A percentile compares a stretch with the other conserved stretches of the same genome.
Conservation (phyloP, 2,113 vertebrate species). For the Isichthys henryi region DNA sequence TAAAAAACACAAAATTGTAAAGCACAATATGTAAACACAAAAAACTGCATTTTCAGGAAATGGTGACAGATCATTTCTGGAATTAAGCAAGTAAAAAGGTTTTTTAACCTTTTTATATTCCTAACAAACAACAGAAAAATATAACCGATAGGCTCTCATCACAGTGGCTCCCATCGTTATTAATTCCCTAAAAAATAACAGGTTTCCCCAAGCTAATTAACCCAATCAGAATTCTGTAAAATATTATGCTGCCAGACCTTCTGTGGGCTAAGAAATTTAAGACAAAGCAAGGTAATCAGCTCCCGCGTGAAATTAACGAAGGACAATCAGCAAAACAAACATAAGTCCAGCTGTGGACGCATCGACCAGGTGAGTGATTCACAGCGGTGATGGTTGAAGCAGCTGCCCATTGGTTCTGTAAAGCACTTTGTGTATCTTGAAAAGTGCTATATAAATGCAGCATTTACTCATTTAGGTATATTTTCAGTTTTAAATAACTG, state of each 20-base stretch:
- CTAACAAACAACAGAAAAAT: neutral
- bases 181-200: neutral
- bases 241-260: neutral
- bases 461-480: neutral
- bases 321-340: neutral
- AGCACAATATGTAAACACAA: neutral
- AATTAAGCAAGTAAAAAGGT: neutral
- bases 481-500: neutral
- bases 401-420: neutral
- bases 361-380: neutral
- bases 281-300: neutral
- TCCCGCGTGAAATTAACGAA: neutral
- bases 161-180: neutral
- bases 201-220: neutral
- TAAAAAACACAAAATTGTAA: neutral
- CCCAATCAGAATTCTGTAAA: neutral
- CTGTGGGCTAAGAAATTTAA: neutral
- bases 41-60: neutral
- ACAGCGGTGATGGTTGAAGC: neutral
- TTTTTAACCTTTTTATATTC: neutral
- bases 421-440: neutral
- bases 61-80: neutral
- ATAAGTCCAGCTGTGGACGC: neutral
- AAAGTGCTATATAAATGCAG: neutral
- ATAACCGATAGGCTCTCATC: neutral